Evolutionary conservation across 2,888 invertebrate genomes (phyloP).

Genomic region (Euplagia quadripunctaria): DNA sequence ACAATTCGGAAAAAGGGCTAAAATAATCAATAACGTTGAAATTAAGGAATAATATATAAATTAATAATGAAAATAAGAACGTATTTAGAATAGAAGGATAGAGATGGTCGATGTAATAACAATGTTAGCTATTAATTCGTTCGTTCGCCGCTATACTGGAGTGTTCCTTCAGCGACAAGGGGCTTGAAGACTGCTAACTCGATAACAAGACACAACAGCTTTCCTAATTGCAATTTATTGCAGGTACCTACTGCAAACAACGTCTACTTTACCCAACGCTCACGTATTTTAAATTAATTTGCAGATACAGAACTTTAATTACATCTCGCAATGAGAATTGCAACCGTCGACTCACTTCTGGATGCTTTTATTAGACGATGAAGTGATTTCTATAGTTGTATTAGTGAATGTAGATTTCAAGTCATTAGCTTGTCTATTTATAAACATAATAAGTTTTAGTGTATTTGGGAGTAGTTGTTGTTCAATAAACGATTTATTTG

Average conservation of each 20-base stretch:
- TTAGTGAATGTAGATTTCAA: not conserved
- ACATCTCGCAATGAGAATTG: slow-evolving; percentile 59
- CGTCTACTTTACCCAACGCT: slow-evolving; percentile 80
- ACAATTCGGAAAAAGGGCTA: too few species aligned
- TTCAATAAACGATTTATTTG: not conserved
- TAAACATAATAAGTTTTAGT: not conserved
- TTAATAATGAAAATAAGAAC: not conserved
- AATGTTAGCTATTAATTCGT: slow-evolving; percentile 75
- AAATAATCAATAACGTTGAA: too few species aligned
- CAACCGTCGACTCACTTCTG: slow-evolving; percentile 37
- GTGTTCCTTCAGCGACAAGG: slow-evolving; percentile 69
- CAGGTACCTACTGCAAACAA: slow-evolving; percentile 84
- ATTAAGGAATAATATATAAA: too few species aligned
- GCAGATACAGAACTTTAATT: slow-evolving; percentile 78
- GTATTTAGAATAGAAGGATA: not conserved
- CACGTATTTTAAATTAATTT: slow-evolving; percentile 86
- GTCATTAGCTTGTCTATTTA: not conserved
- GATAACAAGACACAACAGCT: slow-evolving; percentile 86
- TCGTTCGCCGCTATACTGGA: slow-evolving; percentile 67
- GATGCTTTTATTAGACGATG: slow-evolving; percentile 2
- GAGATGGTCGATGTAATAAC: slow-evolving; percentile 49
- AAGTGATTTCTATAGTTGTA: slow-evolving; percentile 4
- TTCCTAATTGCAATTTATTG: slow-evolving; percentile 87
- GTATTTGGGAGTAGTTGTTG: not conserved
- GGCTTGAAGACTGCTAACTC: slow-evolving; percentile 83